Evolutionary conservation across 1,140 invertebrate species (phyloP), one percentile per base, ranked within the genome.

Genomic region (Drosophila murphyi): DNA sequence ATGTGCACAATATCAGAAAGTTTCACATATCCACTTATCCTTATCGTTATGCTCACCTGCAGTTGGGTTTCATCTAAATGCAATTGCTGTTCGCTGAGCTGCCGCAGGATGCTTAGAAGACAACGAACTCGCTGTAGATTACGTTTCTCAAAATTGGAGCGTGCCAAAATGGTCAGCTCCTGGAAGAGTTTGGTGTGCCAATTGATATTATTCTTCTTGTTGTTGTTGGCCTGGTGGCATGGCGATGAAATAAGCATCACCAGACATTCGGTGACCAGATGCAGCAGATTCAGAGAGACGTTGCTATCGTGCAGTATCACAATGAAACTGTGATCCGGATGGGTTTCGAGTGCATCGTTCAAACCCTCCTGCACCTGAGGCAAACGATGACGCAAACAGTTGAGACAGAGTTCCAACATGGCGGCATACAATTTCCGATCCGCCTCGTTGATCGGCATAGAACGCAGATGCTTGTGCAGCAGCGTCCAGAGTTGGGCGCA

Each of bases 71-170:
- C 51, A 3, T 56, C 56, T 1, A 90, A 20, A 3, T n/a, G 5
- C 4, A 91, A 32, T 1, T 56, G 20, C 0, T 32, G 45, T 6
- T 68, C 59, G 45, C 80, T 80, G 0, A 90, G 45, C 0, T 39
- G 5, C 0, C 72, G 68, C 5, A 91, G 43, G 0, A 90, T 51
- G 6, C 37, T 12, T 3, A 92, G 55, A 3, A 91, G 34, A 43
- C 89, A 82, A 0, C 91, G 80, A 3, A 90, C 76, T 32, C 89
- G 88, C 37, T 82, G 67, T 2, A 92, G 69, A 37, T 88, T 74
- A 0, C 89, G 80, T 8, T 70, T 7, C 3, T 88, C 77, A 43
- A 91, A 92, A 7, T 77, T 67, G n/a, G 34, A 55, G 10, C 70
- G 57, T 51, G 80, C 51, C 54, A 69, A 34, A 4, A 3, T 20